Evolutionary conservation across 2,113 vertebrate genomes (phyloP), one percentile per base, ranked within the genome.

Genomic region (Gavia stellata): DNA sequence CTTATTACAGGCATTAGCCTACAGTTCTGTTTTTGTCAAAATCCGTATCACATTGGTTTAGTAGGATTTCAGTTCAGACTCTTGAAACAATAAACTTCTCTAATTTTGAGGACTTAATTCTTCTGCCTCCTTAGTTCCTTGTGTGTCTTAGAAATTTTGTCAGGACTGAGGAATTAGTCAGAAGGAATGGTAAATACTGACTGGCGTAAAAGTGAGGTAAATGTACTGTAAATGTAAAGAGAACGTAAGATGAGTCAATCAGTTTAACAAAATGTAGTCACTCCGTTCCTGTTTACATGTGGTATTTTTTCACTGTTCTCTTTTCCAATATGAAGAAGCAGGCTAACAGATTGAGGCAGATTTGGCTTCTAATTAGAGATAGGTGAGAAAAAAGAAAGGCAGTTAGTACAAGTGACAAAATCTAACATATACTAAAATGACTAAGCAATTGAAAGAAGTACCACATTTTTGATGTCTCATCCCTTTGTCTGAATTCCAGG

Each of bases 21-120:
- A 20, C 38, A 82, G 29, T 58, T 85, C 79, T 55, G 28, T 5
- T 85, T 82, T 49, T 58, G 88, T 92, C 92, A 59, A 87, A 96
- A 94, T 82, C 59, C 3, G 2, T 45, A 40, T 86, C 68, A 78
- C 0, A 0, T 67, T 91, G 70, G 26, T 85, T 96, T 92, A 93
- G 91, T 29, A 84, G 81, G 77, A 94, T 95, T 97, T 97, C 75
- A n/a, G 81, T 58, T 47, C 84, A 97, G 88, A 68, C 50, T 82
- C 94, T 84, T 62, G 89, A 80, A 95, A 97, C 93, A 97, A 93
- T 93, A 86, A 88, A 53, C 81, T 93, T 82, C 82, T 61, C 47
- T 66, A 15, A 71, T 50, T 75, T 88, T 95, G 95, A 88, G 77
- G 83, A 65, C 52, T 59, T 72, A 63, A 58, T 86, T 86, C 34